phyloP scores from a whole-genome alignment of 2,888 invertebrate species.

The Plagodis pulveraria region DNA sequence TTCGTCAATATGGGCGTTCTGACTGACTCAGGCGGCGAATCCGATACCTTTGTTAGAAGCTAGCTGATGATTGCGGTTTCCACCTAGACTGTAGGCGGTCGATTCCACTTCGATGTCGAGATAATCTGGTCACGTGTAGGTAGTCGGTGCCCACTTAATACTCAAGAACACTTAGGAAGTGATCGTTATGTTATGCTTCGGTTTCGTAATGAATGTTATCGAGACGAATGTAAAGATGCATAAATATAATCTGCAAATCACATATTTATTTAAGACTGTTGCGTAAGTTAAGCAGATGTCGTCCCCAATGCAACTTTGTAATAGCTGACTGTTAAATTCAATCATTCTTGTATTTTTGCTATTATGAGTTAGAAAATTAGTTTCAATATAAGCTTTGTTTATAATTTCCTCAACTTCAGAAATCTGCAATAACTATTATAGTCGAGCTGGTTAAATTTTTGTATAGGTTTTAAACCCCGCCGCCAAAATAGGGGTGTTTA shows the following conservation, averaged over 20 bases:
- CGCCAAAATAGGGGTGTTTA: no score
- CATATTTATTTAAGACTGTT: slow-evolving; percentile 43
- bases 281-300: slow-evolving; percentile 2
- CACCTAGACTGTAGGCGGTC: slow-evolving; percentile 69
- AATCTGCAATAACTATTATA: no score
- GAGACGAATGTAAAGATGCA: slow-evolving; percentile 40
- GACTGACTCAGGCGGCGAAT: slow-evolving; percentile 73
- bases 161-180: slow-evolving; percentile 57
- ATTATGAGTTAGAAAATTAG: no score
- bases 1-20: slow-evolving; percentile 76
- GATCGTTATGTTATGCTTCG: slow-evolving; percentile 52
- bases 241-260: slow-evolving; percentile 44
- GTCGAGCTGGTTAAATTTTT: no score
- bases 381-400: no score
- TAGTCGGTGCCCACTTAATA: slow-evolving; percentile 59
- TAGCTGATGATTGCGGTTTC: slow-evolving; percentile 72
- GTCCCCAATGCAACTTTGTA: no score
- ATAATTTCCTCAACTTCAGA: no score
- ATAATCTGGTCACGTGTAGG: slow-evolving; percentile 70
- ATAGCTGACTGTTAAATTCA: no score
- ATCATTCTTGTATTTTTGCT: no score
- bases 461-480: no score
- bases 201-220: slow-evolving; percentile 58
- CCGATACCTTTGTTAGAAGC: slow-evolving; percentile 76
- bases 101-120: slow-evolving; percentile 79